These are phyloP conservation scores for Lerista edwardsae DNA, from an alignment of 2,797 vertebrate species.

Conservation along the genomic window DNA sequence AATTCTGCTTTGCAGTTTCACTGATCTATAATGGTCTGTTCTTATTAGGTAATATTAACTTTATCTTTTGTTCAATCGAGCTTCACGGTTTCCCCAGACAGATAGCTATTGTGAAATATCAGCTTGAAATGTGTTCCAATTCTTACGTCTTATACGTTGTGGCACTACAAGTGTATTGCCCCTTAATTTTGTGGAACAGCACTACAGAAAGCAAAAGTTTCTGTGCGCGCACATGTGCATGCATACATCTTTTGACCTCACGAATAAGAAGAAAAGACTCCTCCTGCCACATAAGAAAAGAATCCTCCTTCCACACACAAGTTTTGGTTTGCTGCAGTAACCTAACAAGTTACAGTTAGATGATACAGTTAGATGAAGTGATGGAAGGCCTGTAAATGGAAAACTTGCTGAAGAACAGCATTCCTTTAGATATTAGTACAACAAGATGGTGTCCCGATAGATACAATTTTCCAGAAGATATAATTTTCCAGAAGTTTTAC, in stretches of 20 bases:
- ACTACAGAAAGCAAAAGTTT: conserved; percentile 32
- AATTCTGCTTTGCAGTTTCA: conserved; percentile 94
- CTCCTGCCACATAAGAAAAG: not conserved
- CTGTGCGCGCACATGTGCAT: not conserved
- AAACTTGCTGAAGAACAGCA: no score
- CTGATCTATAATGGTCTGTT: conserved; percentile 98
- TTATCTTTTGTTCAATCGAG: conserved; percentile 93
- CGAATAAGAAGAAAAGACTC: not conserved
- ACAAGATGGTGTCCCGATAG: no score
- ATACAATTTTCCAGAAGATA: no score
- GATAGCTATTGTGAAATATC: conserved; percentile 72
- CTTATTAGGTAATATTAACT: conserved; percentile 97
- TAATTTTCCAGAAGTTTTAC: no score
- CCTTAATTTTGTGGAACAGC: conserved; percentile 52
- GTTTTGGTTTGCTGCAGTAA: not conserved
- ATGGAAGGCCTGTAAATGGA: no score
- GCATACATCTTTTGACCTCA: conserved; percentile 2
- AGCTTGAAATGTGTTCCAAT: conserved; percentile 73
- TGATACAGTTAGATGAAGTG: no score
- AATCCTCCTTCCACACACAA: no score
- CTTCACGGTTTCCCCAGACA: conserved; percentile 81
- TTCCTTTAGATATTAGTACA: no score
- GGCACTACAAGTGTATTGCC: conserved; percentile 51
- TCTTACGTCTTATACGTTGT: conserved; percentile 66
- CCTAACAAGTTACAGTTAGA: no score